Conservation (phyloP, 2,888 invertebrate species). For the Drosophila ustulata region DNA sequence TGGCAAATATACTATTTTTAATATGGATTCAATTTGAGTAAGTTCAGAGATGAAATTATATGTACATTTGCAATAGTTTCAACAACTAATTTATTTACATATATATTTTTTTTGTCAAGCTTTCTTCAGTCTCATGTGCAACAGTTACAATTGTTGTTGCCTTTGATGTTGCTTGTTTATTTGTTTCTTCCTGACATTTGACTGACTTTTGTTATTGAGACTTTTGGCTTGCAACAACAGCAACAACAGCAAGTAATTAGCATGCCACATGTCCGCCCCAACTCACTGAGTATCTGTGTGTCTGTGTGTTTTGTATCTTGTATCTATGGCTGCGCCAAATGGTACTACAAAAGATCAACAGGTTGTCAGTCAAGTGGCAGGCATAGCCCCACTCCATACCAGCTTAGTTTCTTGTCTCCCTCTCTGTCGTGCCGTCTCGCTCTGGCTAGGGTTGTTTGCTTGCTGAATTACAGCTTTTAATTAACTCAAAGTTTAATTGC, state of each 20-base stretch:
- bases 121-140: not conserved
- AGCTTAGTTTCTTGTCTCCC: conserved; percentile 4
- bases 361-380: conserved; percentile 63
- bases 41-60: not conserved
- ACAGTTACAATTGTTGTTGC: conserved; percentile 14
- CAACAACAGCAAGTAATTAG: conserved; percentile 41
- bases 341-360: conserved; percentile 60
- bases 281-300: conserved; percentile 11
- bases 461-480: conserved; percentile 23
- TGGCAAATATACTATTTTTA: not conserved
- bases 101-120: not conserved
- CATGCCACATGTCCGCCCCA: conserved; percentile 53
- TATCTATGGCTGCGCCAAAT: conserved; percentile 39
- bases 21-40: conserved; percentile 12
- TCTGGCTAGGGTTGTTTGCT: conserved; percentile 8
- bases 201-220: conserved; percentile 51
- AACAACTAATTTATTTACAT: too few relatives aligned
- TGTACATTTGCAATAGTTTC: too few relatives aligned
- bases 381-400: conserved; percentile 32
- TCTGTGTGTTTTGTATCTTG: conserved; percentile 17
- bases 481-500: conserved; percentile 21
- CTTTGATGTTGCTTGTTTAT: conserved; percentile 10
- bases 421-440: not conserved
- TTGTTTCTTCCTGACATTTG: conserved; percentile 49
- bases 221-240: conserved; percentile 42